Evolutionary conservation across 2,113 vertebrate genomes (phyloP).

Genomic region (Turdus rufiventris): DNA sequence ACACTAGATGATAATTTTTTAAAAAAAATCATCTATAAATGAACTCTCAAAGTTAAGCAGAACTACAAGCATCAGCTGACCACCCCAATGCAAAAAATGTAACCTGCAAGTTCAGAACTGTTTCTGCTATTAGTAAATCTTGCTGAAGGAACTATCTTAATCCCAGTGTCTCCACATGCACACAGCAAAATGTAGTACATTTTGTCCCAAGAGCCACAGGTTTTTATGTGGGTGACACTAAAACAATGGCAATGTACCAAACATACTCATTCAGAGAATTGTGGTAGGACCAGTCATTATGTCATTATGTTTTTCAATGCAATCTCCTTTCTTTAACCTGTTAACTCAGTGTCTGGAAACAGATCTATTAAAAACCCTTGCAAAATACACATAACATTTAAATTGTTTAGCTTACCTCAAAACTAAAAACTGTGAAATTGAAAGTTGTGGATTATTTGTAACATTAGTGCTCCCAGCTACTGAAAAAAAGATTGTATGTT

Average conservation of each 20-base stretch:
- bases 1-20: neutral
- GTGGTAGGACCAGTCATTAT: neutral
- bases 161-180: neutral
- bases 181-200: too few relatives aligned
- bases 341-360: neutral
- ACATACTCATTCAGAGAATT: neutral
- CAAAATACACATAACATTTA: neutral
- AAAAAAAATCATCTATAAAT: neutral
- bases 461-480: neutral
- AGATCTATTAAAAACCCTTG: neutral
- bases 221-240: neutral
- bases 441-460: neutral
- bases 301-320: neutral
- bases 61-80: neutral
- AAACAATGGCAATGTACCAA: neutral
- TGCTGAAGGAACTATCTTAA: neutral
- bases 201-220: neutral
- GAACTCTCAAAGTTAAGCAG: neutral
- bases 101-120: accelerated
- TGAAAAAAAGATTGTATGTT: neutral
- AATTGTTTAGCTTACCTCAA: neutral
- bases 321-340: neutral
- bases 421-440: neutral
- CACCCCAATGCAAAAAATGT: neutral
- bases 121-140: neutral